Evolutionary conservation across 2,797 vertebrate genomes (phyloP).

Genomic region (Anguilla marmorata): DNA sequence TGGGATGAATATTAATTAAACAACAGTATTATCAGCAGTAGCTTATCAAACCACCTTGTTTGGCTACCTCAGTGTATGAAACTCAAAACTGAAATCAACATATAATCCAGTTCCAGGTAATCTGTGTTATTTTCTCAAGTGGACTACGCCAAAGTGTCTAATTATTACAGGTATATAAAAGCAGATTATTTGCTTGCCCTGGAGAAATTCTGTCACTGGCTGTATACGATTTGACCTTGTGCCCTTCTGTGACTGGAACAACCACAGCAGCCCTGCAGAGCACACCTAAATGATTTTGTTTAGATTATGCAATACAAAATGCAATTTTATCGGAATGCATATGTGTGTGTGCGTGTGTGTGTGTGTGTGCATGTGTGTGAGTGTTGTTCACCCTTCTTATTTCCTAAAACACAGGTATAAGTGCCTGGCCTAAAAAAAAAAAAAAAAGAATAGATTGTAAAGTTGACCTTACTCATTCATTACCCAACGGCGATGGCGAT

Average conservation of each 20-base stretch:
- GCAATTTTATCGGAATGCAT: no score
- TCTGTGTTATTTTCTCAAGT: background rate
- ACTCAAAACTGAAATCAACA: background rate
- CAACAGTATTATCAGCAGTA: background rate
- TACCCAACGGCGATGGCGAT: background rate
- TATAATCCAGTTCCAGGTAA: background rate
- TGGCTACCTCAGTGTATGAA: background rate
- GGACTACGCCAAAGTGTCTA: background rate
- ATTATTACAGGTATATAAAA: background rate
- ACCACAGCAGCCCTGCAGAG: no score
- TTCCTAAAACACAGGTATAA: no score
- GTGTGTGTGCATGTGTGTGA: no score
- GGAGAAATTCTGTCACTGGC: background rate
- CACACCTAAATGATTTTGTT: no score
- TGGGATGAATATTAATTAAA: slow-evolving; percentile 3
- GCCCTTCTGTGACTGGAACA: background rate
- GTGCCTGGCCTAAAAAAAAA: no score
- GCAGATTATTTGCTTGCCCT: background rate
- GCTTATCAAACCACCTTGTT: background rate
- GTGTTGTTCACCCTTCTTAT: no score
- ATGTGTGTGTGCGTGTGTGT: background rate
- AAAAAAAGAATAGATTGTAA: background rate
- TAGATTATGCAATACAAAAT: no score
- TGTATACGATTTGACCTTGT: background rate
- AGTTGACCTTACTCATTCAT: background rate